A percentile compares a stretch with the other conserved stretches of the same genome.
These are phyloP conservation scores for Echinops telfairi DNA, from an alignment of 2,113 vertebrate genomes.

Conservation along the genomic window DNA sequence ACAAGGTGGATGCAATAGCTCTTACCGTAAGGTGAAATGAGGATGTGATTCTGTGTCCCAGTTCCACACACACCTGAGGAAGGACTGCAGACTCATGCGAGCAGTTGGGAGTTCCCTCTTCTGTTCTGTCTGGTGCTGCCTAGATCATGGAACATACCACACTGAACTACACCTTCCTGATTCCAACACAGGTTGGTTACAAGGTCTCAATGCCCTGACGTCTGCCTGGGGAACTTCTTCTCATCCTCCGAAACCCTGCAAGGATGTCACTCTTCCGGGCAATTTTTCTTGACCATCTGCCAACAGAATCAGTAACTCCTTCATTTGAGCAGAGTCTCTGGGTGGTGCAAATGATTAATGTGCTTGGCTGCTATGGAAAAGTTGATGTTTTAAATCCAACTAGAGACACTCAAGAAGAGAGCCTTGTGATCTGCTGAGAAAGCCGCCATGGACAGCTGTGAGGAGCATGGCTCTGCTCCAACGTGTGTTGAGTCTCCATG, in stretches of 20 bases:
- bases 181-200: not conserved
- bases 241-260: not conserved
- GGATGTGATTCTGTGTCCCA: not conserved
- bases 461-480: no score
- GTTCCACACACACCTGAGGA: not conserved
- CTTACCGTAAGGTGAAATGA: not conserved
- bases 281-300: not conserved
- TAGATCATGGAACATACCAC: not conserved
- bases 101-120: fast-evolving
- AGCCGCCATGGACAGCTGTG: no score
- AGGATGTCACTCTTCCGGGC: not conserved
- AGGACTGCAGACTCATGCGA: not conserved
- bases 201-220: fast-evolving
- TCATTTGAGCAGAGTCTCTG: not conserved
- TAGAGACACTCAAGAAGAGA: no score
- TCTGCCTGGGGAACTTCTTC: not conserved
- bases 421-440: no score
- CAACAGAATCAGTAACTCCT: not conserved
- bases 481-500: no score
- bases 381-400: no score
- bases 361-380: not conserved
- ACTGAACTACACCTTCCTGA: fast-evolving
- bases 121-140: not conserved
- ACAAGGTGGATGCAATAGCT: not conserved
- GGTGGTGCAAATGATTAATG: not conserved